Base-by-base conservation (phyloP, 2,797 vertebrate species). In the Pseudomugil gertrudae region DNA sequence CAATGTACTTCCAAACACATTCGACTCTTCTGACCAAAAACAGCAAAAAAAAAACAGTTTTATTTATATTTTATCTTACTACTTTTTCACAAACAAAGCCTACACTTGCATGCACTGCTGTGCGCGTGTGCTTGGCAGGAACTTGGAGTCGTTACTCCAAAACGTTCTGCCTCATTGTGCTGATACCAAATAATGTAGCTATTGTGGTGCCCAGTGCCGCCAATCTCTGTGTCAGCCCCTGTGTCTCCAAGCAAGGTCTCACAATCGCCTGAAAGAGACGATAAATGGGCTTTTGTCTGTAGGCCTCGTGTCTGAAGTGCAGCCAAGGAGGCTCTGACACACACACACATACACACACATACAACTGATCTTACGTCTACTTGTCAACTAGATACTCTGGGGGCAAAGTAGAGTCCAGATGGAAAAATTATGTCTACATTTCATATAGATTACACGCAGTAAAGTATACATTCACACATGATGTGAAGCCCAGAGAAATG, bases 231-330 rank as follows among this genome's bases (percentile, higher is more conserved):
- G 70, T 86, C 87, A 72, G 89, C 73, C 87, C 75, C 79, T 26
- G 69, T 68, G 87, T 90, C 89, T 89, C 89, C 27, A 14, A 66
- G 73, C 74, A 66, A 74, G 78, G 76, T 75, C 73, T 72, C 5
- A 29, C 51, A 1, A 63, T 43, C 3, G 56, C 50, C 80, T 80
- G 74, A 86, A 86, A 68, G 73, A 65, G 48, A 54, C 48, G 17
- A 84, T 89, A 84, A 92, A 90, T 84, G 64, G 68, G 17, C 51
- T 79, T 89, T 92, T 91, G 89, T 92, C 67, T 78, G 78, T 17
- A 13, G 38, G 83, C 73, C 86, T 83, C 67, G 74, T 81, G 84
- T 86, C 83, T 87, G 80, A 86, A 85, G 83, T 86, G 83, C 85
- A 80, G 79, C 78, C 82, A 66, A 19, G n/a, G 71, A 73, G 80